Conservation (phyloP, 1,140 invertebrate species). For the Geopemphigus sp. region DNA sequence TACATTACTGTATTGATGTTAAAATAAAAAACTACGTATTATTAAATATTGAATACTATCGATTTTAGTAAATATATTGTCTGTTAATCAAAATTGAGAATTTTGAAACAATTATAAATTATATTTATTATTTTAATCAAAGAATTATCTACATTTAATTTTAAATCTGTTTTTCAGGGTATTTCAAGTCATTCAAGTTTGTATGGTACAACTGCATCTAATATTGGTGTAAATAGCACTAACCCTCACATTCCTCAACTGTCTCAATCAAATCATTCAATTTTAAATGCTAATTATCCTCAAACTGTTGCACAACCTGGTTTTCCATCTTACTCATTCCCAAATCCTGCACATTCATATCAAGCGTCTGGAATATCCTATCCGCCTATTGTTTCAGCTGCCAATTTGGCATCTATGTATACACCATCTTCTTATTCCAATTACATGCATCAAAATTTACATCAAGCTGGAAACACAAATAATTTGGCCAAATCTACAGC, state of each 20-base stretch:
- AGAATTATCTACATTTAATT: not conserved
- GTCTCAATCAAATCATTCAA: slow-evolving; percentile 42
- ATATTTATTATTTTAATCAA: not conserved
- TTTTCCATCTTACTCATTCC: slow-evolving; percentile 30
- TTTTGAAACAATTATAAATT: not conserved
- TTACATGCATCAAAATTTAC: slow-evolving; percentile 44
- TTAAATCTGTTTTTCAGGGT: not conserved
- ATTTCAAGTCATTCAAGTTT: slow-evolving; percentile 37
- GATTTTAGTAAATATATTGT: too few species aligned
- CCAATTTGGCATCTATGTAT: slow-evolving; percentile 44
- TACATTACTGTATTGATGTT: too few species aligned
- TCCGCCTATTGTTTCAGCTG: slow-evolving; percentile 34
- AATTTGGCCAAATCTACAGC: slow-evolving; percentile 36
- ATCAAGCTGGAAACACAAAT: slow-evolving; percentile 38
- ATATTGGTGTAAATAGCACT: slow-evolving; percentile 34
- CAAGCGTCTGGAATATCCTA: slow-evolving; percentile 44
- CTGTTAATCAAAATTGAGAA: not conserved
- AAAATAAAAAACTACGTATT: too few species aligned
- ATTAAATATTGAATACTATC: too few species aligned
- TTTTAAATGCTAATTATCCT: slow-evolving; percentile 45
- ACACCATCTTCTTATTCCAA: slow-evolving; percentile 31
- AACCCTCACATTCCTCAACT: slow-evolving; percentile 45
- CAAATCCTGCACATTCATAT: slow-evolving; percentile 34
- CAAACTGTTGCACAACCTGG: slow-evolving; percentile 28
- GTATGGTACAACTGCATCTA: slow-evolving; percentile 33